Conservation (phyloP, 1,140 invertebrate genomes). For the Bombus turneri region DNA sequence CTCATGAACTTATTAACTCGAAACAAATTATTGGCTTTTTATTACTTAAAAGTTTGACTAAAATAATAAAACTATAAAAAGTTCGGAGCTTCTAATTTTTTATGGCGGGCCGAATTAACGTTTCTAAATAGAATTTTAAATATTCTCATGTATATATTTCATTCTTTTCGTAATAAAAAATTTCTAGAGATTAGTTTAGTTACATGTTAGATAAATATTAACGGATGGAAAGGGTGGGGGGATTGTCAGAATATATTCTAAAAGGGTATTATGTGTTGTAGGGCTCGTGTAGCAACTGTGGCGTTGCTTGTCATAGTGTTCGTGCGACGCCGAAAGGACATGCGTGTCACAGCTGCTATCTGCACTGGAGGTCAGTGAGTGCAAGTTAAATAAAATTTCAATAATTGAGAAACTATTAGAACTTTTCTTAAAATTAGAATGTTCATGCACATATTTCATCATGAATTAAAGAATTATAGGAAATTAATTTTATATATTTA, state of each 20-base stretch:
- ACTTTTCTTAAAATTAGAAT: slow-evolving; percentile 48
- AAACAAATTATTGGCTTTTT: slow-evolving; percentile 19
- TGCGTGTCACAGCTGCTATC: slow-evolving; percentile 90
- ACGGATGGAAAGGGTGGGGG: slow-evolving; percentile 66
- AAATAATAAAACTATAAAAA: not conserved
- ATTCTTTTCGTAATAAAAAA: slow-evolving; percentile 16
- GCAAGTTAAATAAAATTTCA: slow-evolving; percentile 65
- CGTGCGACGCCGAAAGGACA: slow-evolving; percentile 89
- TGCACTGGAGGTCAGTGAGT: slow-evolving; percentile 89
- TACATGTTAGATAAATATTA: slow-evolving; percentile 42
- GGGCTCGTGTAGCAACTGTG: slow-evolving; percentile 90
- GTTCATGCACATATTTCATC: slow-evolving; percentile 41
- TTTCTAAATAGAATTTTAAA: not conserved
- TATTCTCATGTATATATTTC: slow-evolving; percentile 2
- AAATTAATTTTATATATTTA: not conserved
- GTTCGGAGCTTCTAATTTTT: slow-evolving; percentile 17
- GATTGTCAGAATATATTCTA: slow-evolving; percentile 68
- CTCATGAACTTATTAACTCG: slow-evolving; percentile 20
- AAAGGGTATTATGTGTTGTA: slow-evolving; percentile 83
- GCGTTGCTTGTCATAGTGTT: slow-evolving; percentile 87
- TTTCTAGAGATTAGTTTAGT: slow-evolving; percentile 30
- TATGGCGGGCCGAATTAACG: not conserved
- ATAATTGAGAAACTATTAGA: slow-evolving; percentile 24
- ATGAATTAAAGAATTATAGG: not conserved
- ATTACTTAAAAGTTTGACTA: not conserved